Percentiles rank a stretch among this genome's conserved stretches.
Evolutionary conservation across 1,140 invertebrate species (phyloP).

Genomic region (Brachionus asplanchnoidis): DNA sequence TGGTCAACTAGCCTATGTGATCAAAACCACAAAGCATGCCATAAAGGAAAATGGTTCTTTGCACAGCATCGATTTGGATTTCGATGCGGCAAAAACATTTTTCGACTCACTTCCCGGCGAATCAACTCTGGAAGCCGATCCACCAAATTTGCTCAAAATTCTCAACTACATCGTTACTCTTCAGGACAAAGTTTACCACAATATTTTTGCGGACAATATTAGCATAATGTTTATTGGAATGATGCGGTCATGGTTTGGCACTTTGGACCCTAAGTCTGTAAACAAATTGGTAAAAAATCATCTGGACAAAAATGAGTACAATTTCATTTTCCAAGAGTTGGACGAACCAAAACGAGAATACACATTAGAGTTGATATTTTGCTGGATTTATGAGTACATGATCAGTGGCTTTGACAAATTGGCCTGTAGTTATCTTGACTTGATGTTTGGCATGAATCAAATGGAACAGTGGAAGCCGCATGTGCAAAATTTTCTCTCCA

Average conservation of each 20-base stretch:
- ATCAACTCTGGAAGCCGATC: background rate
- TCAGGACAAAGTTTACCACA: background rate
- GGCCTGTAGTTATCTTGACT: background rate
- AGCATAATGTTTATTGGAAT: background rate
- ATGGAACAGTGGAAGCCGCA: background rate
- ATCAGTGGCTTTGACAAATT: background rate
- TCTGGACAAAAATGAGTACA: background rate
- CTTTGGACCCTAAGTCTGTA: background rate
- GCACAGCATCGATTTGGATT: background rate
- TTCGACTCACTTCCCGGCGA: background rate
- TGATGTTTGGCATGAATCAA: slow-evolving; percentile 8
- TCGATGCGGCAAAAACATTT: background rate
- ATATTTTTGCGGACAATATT: background rate
- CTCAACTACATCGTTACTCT: background rate
- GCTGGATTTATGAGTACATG: background rate
- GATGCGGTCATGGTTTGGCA: background rate
- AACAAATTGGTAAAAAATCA: background rate
- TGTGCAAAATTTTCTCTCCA: background rate
- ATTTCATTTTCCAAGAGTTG: background rate
- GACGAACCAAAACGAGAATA: background rate
- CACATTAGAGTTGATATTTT: background rate
- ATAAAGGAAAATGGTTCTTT: background rate
- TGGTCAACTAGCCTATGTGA: background rate
- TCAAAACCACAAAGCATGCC: background rate
- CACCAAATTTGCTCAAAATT: background rate